Conservation (phyloP, 2,113 vertebrate genomes). For the Globicephala melas region DNA sequence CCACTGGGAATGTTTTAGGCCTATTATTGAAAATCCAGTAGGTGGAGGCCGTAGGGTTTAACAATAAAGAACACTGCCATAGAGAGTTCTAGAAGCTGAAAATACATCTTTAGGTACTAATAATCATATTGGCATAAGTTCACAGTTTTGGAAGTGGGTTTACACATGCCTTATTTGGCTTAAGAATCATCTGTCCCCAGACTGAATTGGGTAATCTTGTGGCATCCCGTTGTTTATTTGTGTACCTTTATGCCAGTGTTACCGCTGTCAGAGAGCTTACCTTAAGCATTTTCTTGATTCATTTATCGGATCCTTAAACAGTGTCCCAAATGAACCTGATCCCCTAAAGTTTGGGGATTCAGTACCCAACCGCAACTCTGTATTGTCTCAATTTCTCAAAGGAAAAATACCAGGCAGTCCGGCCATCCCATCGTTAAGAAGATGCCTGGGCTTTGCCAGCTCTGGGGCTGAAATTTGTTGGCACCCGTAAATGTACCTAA, state of each 20-base stretch:
- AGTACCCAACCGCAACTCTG: background rate
- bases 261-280: background rate
- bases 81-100: slow-evolving; percentile 58
- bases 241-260: background rate
- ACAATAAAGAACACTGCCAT: slow-evolving; percentile 34
- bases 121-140: slow-evolving; percentile 34
- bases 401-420: background rate
- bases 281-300: slow-evolving; percentile 22
- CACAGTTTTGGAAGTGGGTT: slow-evolving; percentile 33
- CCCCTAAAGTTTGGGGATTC: background rate
- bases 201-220: slow-evolving; percentile 7
- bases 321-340: background rate
- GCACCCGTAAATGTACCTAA: background rate
- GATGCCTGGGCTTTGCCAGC: background rate
- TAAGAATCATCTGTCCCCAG: slow-evolving; percentile 26
- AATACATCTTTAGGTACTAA: slow-evolving; percentile 57
- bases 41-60: slow-evolving; percentile 52
- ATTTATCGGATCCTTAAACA: background rate
- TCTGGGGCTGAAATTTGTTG: background rate
- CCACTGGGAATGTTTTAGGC: slow-evolving; percentile 51
- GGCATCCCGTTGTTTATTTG: background rate
- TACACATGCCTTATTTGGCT: slow-evolving; percentile 36
- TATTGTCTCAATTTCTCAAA: background rate
- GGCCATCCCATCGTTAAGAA: background rate
- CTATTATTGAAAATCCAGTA: slow-evolving; percentile 66